Base-by-base conservation (phyloP, 2,113 vertebrate genomes). In the Microcebus griseorufus region DNA sequence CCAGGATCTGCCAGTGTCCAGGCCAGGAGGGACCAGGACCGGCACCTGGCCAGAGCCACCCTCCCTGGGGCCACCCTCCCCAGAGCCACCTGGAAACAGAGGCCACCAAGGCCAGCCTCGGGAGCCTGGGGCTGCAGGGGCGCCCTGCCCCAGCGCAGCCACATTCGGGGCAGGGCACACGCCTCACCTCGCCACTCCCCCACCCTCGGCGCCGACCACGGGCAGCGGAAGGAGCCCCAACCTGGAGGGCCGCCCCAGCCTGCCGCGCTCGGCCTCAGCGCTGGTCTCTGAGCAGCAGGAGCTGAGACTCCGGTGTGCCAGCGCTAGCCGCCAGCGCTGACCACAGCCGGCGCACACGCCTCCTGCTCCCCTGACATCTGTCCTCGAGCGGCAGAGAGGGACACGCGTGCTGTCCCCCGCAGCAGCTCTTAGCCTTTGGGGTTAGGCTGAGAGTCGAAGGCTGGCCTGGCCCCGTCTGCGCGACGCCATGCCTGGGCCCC, bases 341-440 rank as follows among this genome's bases (percentile, higher is more conserved):
- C 7, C 8, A 8, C 45, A 45, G 45, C 0, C 42, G 25, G 23
- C 39, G 25, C 2, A 11, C 51, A 34, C 1, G 0, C 6, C 9
- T 9, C 25, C 62, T 0, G 14, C 80, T 64, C 32, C 48, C 13
- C 6, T 3, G 9, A 0, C 1, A 65, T 4, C 39, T 20, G 37
- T 5, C 32, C 22, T 18, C 0, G 3, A 16, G 37, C 0, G 34
- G 89, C 75, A 65, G 65, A 27, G 75, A n/a, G 48, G 72, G 62
- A 67, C 5, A 5, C 14, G 23, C 11, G 5, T 14, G 64, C 73
- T 25, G 7, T 58, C 14, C 39, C 39, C 39, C 39, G 39, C 39
- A 39, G 39, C 39, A 39, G 39, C 39, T 39, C 3, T 39, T 39
- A 39, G 14, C 75, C 62, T 55, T 73, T 23, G 32, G 70, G 23